Base-by-base conservation (phyloP, 1,140 invertebrate species). In the Zaprionus inermis region DNA sequence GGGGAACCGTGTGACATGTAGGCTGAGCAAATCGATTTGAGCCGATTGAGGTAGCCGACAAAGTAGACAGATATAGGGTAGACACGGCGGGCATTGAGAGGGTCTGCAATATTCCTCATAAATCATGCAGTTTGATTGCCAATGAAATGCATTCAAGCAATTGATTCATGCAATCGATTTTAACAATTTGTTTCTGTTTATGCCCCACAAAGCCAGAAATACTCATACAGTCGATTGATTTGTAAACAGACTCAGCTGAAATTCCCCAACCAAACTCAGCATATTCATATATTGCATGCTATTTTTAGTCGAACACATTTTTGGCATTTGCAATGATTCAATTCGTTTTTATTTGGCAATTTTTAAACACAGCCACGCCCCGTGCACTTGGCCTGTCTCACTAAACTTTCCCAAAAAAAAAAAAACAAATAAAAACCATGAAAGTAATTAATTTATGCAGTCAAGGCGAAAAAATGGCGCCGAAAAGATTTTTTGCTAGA, bases 131-230 rank as follows among this genome's bases (percentile, higher is more conserved):
- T 86, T 79, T 79, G 83, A 79, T 79, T 73, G 66, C 66, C 66
- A 69, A 73, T 86, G 68, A 86, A 83, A 86, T 72, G 44, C 57
- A 56, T 70, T 78, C 36, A 59, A 16, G n/a, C 16, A 9, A 16
- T 44, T 44, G 38, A 72, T 86, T 82, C 73, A 79, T 76, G 68
- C 82, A 67, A 89, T 86, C 79, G 83, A 89, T 88, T 88, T 74
- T 69, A 61, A 88, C 72, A 75, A 83, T 86, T 83, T 64, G 89
- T 72, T 56, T 57, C 56, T 20, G 10, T 49, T 66, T 34, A 32
- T 46, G 44, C 32, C 49, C 16, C 3, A 10, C 20, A 16, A 12
- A 36, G 11, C 6, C 24, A 28, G n/a, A 11, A 0, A 30, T 7
- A 54, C 51, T 6, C 66, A 52, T 3, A 55, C 30, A 14, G 28